These are phyloP conservation scores for Notechis scutatus DNA, from an alignment of 2,113 vertebrate genomes.

Conservation along the genomic window DNA sequence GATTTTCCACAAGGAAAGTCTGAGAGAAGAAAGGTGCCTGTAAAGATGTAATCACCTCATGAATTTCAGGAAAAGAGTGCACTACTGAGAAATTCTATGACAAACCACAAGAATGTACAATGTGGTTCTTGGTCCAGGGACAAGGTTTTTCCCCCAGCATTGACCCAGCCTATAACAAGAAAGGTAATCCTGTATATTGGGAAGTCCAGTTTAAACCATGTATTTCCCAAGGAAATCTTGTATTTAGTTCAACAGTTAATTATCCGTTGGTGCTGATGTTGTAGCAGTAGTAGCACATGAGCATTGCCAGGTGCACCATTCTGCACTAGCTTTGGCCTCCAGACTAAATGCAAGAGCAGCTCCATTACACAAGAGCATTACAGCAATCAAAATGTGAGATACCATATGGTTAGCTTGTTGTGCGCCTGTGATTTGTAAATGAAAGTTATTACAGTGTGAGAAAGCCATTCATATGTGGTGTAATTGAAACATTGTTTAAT, in stretches of 20 bases:
- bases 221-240: not conserved
- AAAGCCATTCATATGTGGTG: not conserved
- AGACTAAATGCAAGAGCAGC: not conserved
- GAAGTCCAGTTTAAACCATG: not conserved
- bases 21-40: not conserved
- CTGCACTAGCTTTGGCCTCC: not conserved
- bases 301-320: not conserved
- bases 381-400: not conserved
- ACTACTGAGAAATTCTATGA: not conserved
- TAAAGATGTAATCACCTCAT: not conserved
- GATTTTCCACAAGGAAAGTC: not conserved
- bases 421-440: not conserved
- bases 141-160: not conserved
- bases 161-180: not conserved
- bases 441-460: not conserved
- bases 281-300: not conserved
- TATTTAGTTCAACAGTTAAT: not conserved
- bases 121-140: not conserved
- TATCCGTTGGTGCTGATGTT: not conserved
- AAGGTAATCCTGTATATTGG: not conserved
- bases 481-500: not conserved
- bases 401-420: not conserved
- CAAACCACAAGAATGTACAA: not conserved
- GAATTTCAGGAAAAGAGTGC: not conserved
- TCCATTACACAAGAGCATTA: not conserved